phyloP scores from a whole-genome alignment of 92 coral and sea anemone species.

The Heliopora coerulea region DNA sequence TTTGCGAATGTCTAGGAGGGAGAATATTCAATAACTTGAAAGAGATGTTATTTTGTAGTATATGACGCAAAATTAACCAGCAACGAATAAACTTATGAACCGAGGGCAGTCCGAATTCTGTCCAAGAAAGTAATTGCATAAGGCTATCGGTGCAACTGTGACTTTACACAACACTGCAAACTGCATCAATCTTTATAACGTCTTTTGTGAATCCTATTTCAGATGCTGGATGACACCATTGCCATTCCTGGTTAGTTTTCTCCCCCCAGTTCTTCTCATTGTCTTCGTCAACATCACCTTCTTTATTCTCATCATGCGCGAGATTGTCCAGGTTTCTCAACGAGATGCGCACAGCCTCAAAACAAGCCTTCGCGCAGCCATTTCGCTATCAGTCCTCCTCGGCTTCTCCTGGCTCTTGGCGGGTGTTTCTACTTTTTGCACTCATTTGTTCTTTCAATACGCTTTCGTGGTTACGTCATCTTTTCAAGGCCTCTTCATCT shows the following conservation, averaged over 20 bases:
- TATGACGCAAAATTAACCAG: too few species aligned
- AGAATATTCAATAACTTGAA: too few species aligned
- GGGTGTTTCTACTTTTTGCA: slow-evolving; percentile 81
- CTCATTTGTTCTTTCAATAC: slow-evolving; percentile 71
- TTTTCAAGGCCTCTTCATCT: slow-evolving; percentile 85
- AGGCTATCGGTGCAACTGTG: too few species aligned
- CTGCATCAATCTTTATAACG: too few species aligned
- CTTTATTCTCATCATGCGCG: slow-evolving; percentile 84
- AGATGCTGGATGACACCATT: slow-evolving; percentile 90
- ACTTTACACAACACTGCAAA: too few species aligned
- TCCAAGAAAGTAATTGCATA: too few species aligned
- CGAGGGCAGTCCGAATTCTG: too few species aligned
- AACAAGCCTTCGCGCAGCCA: slow-evolving; percentile 71
- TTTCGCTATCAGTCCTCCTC: slow-evolving; percentile 81
- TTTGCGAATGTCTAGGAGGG: too few species aligned
- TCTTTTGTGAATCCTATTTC: too few species aligned
- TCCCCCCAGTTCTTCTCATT: slow-evolving; percentile 81
- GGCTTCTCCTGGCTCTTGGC: slow-evolving; percentile 97
- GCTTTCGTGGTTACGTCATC: slow-evolving; percentile 88
- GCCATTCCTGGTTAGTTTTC: slow-evolving; percentile 77
- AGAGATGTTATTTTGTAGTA: too few species aligned
- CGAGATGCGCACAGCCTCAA: slow-evolving; percentile 58
- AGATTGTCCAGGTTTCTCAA: slow-evolving; percentile 73
- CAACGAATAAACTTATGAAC: too few species aligned
- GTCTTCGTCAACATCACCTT: slow-evolving; percentile 66